phyloP scores from a whole-genome alignment of 1,140 invertebrate species.

The Zaprionus camerounensis region DNA sequence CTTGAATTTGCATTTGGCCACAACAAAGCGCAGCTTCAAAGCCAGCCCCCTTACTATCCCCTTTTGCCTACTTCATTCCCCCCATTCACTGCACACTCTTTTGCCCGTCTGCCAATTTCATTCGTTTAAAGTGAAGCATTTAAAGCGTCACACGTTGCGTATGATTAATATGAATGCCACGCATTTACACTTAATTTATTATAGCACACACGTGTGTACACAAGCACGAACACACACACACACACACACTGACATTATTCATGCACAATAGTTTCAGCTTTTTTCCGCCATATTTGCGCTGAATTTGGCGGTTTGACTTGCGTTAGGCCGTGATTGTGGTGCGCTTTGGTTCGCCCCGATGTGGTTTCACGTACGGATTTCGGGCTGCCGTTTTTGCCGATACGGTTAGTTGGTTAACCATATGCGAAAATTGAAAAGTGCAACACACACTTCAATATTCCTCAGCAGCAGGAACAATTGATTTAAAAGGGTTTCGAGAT shows the following conservation, averaged over 20 bases:
- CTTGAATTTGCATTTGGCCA: constrained; percentile 78
- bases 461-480: too few relatives aligned
- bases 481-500: too few relatives aligned
- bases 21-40: constrained; percentile 32
- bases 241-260: neutral
- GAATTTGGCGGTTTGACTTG: constrained; percentile 10
- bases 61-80: neutral
- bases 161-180: constrained; percentile 59
- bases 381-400: neutral
- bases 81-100: neutral
- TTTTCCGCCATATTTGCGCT: constrained; percentile 4
- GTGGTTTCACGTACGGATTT: neutral
- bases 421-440: neutral
- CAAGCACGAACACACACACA: neutral
- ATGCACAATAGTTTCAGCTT: constrained; percentile 3
- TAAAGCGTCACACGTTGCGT: constrained; percentile 50
- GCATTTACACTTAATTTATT: constrained; percentile 16
- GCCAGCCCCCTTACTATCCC: neutral
- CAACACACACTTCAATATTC: too few relatives aligned
- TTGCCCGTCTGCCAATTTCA: neutral
- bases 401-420: constrained; percentile 8
- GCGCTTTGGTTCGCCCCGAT: neutral
- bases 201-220: neutral
- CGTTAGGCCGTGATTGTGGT: constrained; percentile 1
- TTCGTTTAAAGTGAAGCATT: constrained; percentile 30